Base-by-base conservation (phyloP, 2,113 vertebrate species). In the Periophthalmodon schlosseri region DNA sequence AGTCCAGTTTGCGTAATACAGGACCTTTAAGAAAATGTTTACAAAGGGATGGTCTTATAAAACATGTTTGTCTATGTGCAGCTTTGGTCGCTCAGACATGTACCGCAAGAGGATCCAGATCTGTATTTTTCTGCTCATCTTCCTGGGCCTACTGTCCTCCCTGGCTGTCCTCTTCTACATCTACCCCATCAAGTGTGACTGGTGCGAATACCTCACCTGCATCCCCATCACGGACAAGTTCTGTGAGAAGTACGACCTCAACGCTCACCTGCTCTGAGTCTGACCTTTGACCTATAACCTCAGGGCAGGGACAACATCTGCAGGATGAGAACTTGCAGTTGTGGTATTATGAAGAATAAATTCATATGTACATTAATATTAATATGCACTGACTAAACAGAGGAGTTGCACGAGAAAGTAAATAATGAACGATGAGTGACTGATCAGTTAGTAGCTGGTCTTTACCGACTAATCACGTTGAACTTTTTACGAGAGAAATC, bases 151-250 rank as follows among this genome's bases (percentile, higher is more conserved):
- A 77, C 93, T 99, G 79, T 94, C 96, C 0, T 92, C 95, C 72
- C 94, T 99, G 67, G 95, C 95, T 70, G 93, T 98, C 57, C 94
- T 99, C 68, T 99, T 99, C 91, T 99, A 99, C 78, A 92, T 99
- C 85, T 94, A 95, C 83, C 96, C 96, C 0, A 94, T 99, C 54
- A 97, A 95, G 87, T 99, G 98, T 0, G 95, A 96, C 80, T 99
- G 97, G 97, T 99, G 98, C 0, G 98, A 99, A 87, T 94, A 96
- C 88, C 96, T 99, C 81, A 99, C 97, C 71, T 99, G 98, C 86
- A 97, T 99, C 88, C 97, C 97, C 23, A 96, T 99, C 94, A 99
- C 97, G 0, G 96, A 99, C 95, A 98, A 98, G 82, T 95, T 91
- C 93, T 97, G 97, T 0, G 97, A 98, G 91, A 99, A 98, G 81